Percentiles rank a stretch among this genome's conserved stretches.
Conservation (phyloP, 2,888 invertebrate genomes). For the Meiosimyza platycephala region DNA sequence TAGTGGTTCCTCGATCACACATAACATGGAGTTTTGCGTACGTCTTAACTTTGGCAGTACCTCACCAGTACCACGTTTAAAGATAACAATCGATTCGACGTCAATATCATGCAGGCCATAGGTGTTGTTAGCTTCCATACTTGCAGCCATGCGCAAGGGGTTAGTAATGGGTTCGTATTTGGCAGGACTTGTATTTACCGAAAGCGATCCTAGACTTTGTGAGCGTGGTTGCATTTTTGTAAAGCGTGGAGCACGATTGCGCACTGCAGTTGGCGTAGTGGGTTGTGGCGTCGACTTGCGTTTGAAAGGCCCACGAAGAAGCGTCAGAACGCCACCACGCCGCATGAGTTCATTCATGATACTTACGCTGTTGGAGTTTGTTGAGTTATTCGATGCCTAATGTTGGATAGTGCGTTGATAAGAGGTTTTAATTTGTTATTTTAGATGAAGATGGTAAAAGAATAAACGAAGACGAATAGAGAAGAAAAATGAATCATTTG, state of each 20-base stretch:
- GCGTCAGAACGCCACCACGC: conserved; percentile 65
- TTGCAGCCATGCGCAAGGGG: conserved; percentile 61
- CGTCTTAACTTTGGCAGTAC: conserved; percentile 57
- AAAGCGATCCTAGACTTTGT: conserved; percentile 65
- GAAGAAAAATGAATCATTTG: conserved; percentile 12
- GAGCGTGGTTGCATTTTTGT: conserved; percentile 62
- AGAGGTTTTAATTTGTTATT: conserved; percentile 29
- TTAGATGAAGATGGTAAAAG: conserved; percentile 3
- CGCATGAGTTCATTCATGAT: conserved; percentile 63
- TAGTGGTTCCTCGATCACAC: conserved; percentile 55
- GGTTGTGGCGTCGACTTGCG: conserved; percentile 63
- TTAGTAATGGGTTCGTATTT: conserved; percentile 62
- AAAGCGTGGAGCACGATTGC: conserved; percentile 53
- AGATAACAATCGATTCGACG: conserved; percentile 54
- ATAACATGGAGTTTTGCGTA: conserved; percentile 62
- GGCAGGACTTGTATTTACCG: conserved; percentile 66
- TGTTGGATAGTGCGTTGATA: conserved; percentile 12
- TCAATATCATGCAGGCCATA: conserved; percentile 49
- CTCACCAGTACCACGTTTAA: conserved; percentile 46
- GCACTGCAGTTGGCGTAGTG: conserved; percentile 60
- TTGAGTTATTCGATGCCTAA: conserved; percentile 50
- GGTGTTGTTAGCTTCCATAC: conserved; percentile 56
- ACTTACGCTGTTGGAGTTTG: conserved; percentile 58
- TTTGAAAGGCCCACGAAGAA: conserved; percentile 63
- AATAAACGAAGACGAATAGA: neutral